Conservation (phyloP, 1,140 invertebrate species). For the Trigoniulus corallinus region DNA sequence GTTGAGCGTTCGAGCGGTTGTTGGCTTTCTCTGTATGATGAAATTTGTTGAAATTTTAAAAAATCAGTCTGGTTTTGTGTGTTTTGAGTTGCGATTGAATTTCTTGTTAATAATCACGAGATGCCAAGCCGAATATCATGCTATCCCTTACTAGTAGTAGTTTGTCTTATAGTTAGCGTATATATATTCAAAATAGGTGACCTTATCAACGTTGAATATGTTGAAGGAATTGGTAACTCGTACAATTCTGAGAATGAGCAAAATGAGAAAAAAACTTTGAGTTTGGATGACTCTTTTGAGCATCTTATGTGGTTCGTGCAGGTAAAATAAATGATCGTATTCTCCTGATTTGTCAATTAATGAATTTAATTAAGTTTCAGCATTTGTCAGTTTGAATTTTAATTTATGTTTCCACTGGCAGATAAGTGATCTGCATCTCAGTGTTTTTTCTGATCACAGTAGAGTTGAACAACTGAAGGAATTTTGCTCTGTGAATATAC, state of each 20-base stretch:
- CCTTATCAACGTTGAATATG: background rate
- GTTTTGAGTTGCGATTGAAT: too few relatives aligned
- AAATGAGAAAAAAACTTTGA: background rate
- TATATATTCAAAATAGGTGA: background rate
- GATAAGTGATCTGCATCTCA: conserved; percentile 80
- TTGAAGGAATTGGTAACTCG: background rate
- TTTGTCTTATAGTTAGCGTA: background rate
- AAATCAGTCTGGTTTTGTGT: too few relatives aligned
- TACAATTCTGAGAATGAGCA: background rate
- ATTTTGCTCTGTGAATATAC: conserved; percentile 60
- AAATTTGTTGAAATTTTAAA: too few relatives aligned
- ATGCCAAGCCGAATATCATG: too few relatives aligned
- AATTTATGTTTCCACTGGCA: conserved; percentile 26
- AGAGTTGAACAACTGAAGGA: conserved; percentile 58
- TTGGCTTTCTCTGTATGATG: too few relatives aligned
- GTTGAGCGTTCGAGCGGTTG: too few relatives aligned
- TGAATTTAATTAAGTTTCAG: conserved; percentile 6
- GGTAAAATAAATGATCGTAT: background rate
- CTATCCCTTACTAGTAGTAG: too few relatives aligned
- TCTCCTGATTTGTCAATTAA: background rate
- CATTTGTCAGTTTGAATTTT: conserved; percentile 8
- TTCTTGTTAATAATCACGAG: too few relatives aligned
- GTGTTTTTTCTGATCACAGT: conserved; percentile 56
- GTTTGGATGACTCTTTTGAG: background rate
- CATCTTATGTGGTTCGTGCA: background rate